A percentile compares a stretch with the other conserved stretches of the same genome.
Evolutionary conservation across 2,797 vertebrate genomes (phyloP).

Genomic region (Chromis chromis): DNA sequence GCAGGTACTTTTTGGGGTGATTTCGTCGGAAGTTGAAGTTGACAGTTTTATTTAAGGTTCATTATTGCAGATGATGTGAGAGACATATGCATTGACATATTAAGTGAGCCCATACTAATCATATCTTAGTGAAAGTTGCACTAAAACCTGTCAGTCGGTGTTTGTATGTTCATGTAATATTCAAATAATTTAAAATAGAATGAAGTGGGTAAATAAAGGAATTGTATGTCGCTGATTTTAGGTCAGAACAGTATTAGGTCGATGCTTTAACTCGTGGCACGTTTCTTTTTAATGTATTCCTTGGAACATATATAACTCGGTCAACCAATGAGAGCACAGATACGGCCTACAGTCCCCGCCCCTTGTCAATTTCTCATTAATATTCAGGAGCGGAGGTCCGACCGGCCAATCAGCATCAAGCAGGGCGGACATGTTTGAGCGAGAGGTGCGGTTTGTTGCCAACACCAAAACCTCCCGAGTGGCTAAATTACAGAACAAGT

Average conservation of each 20-base stretch:
- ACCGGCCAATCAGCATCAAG: constrained; percentile 46
- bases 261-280: constrained; percentile 10
- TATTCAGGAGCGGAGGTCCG: constrained; percentile 36
- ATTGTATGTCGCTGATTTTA: too few species aligned
- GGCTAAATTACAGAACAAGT: constrained; percentile 9
- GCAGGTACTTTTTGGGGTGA: fast-evolving
- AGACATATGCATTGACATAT: neutral
- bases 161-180: neutral
- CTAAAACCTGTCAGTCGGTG: too few species aligned
- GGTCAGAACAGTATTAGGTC: too few species aligned
- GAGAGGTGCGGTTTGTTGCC: constrained; percentile 8
- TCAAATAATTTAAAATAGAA: neutral
- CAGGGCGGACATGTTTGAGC: neutral
- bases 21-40: neutral
- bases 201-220: too few species aligned
- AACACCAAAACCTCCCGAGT: neutral
- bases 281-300: constrained; percentile 12
- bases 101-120: neutral
- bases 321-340: constrained; percentile 59
- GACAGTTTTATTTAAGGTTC: too few species aligned
- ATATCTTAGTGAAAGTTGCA: neutral
- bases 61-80: neutral
- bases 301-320: constrained; percentile 47
- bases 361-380: neutral
- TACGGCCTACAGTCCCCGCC: neutral